Conservation (phyloP, 2,888 invertebrate genomes). For the Apeira syringaria region DNA sequence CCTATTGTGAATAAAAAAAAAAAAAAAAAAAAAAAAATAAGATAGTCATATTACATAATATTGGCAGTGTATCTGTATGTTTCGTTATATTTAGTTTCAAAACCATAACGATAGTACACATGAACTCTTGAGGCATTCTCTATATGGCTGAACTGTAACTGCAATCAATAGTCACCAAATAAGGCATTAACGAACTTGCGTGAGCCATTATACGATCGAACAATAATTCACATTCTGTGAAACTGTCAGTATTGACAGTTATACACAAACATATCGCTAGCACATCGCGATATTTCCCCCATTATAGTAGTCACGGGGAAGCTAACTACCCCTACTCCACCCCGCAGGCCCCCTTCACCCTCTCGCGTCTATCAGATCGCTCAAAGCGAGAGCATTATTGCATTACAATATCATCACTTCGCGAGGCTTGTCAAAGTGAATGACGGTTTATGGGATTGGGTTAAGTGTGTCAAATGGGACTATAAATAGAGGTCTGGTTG, state of each 20-base stretch:
- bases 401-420: conserved; percentile 18
- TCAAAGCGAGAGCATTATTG: conserved; percentile 19
- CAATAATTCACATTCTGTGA: background rate
- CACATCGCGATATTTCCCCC: conserved; percentile 7
- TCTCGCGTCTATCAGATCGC: conserved; percentile 8
- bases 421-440: conserved; percentile 13
- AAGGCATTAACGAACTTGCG: too few relatives aligned
- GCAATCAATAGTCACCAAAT: too few relatives aligned
- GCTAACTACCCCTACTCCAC: background rate
- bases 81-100: too few relatives aligned
- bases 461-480: conserved; percentile 12
- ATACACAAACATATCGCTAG: conserved; percentile 2
- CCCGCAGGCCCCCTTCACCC: background rate
- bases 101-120: too few relatives aligned
- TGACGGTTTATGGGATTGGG: conserved; percentile 1
- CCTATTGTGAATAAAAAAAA: too few relatives aligned
- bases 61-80: too few relatives aligned
- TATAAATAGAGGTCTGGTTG: conserved; percentile 7
- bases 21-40: too few relatives aligned
- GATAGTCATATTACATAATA: background rate
- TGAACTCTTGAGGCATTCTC: too few relatives aligned
- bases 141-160: too few relatives aligned
- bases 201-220: too few relatives aligned
- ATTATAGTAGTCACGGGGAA: conserved; percentile 4
- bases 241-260: conserved; percentile 5